Conservation (phyloP, 2,113 vertebrate genomes). For the Polypterus senegalus region DNA sequence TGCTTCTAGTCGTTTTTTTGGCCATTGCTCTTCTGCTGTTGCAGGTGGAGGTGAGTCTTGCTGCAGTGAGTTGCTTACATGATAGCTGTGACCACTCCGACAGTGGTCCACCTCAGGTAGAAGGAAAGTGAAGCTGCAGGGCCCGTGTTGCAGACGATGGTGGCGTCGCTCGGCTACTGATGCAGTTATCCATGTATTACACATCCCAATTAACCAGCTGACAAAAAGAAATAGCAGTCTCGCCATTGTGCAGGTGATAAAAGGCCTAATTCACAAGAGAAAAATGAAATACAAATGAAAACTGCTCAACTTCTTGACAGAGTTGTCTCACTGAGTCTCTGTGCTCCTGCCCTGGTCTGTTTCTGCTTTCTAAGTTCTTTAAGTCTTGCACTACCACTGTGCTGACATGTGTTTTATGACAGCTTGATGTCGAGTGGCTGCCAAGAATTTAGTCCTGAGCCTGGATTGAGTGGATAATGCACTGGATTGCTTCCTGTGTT, state of each 20-base stretch:
- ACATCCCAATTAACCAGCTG: not conserved
- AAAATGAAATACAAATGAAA: conserved; percentile 1
- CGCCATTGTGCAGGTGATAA: too few species aligned
- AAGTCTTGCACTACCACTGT: conserved; percentile 19
- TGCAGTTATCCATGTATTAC: too few species aligned
- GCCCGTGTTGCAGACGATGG: conserved; percentile 56
- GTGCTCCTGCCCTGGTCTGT: conserved; percentile 14
- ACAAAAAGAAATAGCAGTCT: not conserved
- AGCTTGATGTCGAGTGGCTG: conserved; percentile 2
- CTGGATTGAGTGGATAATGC: conserved; percentile 22
- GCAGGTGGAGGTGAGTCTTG: conserved; percentile 42
- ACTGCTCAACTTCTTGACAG: conserved; percentile 13
- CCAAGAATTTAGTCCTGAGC: conserved; percentile 20
- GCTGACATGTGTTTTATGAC: conserved; percentile 12
- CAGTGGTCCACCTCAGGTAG: conserved; percentile 58
- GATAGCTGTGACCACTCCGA: conserved; percentile 31
- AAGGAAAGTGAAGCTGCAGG: conserved; percentile 65
- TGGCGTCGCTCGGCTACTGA: conserved; percentile 31
- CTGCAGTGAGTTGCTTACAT: conserved; percentile 57
- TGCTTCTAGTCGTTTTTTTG: conserved; percentile 48
- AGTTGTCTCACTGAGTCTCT: not conserved
- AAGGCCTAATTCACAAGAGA: not conserved
- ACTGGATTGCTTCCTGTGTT: conserved; percentile 31
- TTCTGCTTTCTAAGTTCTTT: conserved; percentile 7
- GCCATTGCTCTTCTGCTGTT: conserved; percentile 36